Evolutionary conservation across 2,888 invertebrate species (phyloP).

Genomic region (Drosophila kambysellisi): DNA sequence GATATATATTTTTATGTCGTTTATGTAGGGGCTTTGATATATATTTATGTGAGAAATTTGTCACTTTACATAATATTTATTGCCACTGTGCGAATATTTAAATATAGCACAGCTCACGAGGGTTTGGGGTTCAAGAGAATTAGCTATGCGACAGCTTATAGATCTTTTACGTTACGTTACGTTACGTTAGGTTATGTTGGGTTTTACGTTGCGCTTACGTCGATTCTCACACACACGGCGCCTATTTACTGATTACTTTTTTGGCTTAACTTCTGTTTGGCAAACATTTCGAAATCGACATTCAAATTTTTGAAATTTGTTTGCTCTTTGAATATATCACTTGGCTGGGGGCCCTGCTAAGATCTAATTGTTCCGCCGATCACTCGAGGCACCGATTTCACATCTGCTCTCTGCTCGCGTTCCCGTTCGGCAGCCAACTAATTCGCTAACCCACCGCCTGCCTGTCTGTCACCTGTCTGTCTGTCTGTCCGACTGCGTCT

Average conservation of each 20-base stretch:
- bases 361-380: conserved; percentile 25
- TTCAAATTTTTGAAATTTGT: conserved; percentile 4
- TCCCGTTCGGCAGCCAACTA: conserved; percentile 66
- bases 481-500: conserved; percentile 28
- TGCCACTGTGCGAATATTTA: conserved; percentile 26
- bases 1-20: conserved; percentile 1
- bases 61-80: conserved; percentile 36
- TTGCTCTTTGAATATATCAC: conserved; percentile 26
- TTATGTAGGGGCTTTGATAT: conserved; percentile 1
- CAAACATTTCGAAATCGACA: conserved; percentile 40
- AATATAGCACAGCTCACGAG: conserved; percentile 33
- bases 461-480: conserved; percentile 42
- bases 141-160: conserved; percentile 6
- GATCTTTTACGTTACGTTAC: conserved; percentile 14
- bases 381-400: conserved; percentile 49
- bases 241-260: conserved; percentile 21
- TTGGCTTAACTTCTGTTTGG: conserved; percentile 19
- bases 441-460: conserved; percentile 52
- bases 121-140: conserved; percentile 20
- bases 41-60: conserved; percentile 10
- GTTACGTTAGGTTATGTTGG: conserved; percentile 28
- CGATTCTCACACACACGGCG: conserved; percentile 11
- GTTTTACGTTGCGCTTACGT: conserved; percentile 37
- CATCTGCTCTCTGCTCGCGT: conserved; percentile 45
- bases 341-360: conserved; percentile 30